A percentile compares a stretch with the other conserved stretches of the same genome.
Conservation (phyloP, 2,797 vertebrate species). For the Sebastes oblongus region DNA sequence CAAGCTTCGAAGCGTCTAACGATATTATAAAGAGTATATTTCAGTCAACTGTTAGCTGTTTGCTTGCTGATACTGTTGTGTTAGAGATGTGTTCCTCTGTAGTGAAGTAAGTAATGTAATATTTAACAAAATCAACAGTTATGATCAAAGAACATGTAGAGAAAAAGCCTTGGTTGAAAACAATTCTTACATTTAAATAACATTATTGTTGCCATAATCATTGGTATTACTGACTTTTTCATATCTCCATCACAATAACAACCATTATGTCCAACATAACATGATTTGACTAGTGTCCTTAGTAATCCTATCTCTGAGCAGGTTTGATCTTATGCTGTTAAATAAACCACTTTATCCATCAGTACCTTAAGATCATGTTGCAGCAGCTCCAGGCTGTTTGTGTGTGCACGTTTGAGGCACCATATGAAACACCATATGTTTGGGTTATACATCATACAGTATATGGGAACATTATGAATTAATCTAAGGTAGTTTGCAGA, state of each 20-base stretch:
- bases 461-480: neutral
- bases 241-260: neutral
- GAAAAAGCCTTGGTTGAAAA: neutral
- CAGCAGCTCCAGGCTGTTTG: constrained; percentile 42
- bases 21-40: too few species aligned
- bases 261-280: neutral
- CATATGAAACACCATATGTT: neutral
- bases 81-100: neutral
- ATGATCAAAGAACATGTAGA: neutral
- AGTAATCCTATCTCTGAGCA: neutral
- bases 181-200: neutral
- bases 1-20: too few species aligned
- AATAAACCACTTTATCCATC: constrained; percentile 3
- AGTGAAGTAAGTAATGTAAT: neutral
- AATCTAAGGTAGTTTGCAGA: neutral
- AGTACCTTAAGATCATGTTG: constrained; percentile 19
- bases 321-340: neutral
- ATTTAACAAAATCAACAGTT: neutral
- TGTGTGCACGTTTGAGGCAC: neutral
- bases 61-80: neutral
- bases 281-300: neutral
- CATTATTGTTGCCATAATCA: neutral
- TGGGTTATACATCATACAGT: neutral
- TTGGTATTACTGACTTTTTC: neutral
- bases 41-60: neutral